Evolutionary conservation across 2,797 vertebrate species (phyloP), one percentile per base, ranked within the genome.

Genomic region (Enteromius paludinosus): DNA sequence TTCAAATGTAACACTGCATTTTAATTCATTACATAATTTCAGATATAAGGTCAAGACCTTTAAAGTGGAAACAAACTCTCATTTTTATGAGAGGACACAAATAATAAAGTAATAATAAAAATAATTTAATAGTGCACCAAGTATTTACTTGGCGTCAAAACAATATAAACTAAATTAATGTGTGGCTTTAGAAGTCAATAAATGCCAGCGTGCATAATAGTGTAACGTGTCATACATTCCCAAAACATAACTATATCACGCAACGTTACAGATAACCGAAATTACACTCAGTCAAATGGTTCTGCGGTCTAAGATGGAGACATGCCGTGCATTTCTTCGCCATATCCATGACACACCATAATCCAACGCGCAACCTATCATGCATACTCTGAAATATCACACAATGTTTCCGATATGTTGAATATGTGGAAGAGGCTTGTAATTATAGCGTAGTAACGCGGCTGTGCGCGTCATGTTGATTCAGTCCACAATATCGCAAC

Each of bases 291-390:
- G 38, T 25, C 38, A 43, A n/a, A 23, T 56, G 73, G 8, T 61
- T 43, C 20, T 56, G 23, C 56, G 54, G 72, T 74, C 49, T 45
- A 75, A 71, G 20, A 71, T 80, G 78, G 54, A 80, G 78, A 80
- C 78, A 61, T 33, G 52, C 35, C 18, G 4, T 61, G 52, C 1
- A 71, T 62, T 49, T 38, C 2, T 72, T 81, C 28, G 56, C 54
- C 14, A 49, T 23, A 23, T 72, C 54, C 17, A 10, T 70, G 52
- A 45, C 66, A 79, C 49, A 45, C 20, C 23, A 45, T 17, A 45
- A 11, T 35, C 20, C 25, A 61, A 25, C 54, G 4, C 25, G 59
- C 20, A 35, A 18, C 0, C 56, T 10, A 33, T 28, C 15, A 2
- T 23, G 72, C 20, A 71, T 20, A 12, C 23, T 20, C 12, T 23